Conservation (phyloP, 2,797 vertebrate genomes). For the Amblyraja radiata region DNA sequence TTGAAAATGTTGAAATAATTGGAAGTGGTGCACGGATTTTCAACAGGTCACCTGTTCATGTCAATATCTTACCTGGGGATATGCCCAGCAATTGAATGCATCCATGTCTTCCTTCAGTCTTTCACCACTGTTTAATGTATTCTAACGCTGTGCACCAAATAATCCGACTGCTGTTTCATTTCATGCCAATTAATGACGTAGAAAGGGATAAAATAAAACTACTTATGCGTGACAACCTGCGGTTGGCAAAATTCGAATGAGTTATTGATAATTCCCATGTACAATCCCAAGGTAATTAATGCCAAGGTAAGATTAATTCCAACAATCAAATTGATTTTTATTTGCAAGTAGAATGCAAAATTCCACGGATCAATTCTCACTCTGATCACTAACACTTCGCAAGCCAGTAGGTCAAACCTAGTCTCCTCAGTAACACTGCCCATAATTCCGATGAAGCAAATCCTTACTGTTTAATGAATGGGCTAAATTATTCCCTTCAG, state of each 20-base stretch:
- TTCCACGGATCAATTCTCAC: not conserved
- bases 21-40: not conserved
- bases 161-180: not conserved
- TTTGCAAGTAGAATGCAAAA: not conserved
- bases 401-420: not conserved
- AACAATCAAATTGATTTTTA: not conserved
- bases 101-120: not conserved
- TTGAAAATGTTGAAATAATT: slow-evolving; percentile 5
- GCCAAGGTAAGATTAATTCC: not conserved
- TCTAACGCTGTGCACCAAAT: too few relatives aligned
- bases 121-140: not conserved
- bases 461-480: not conserved
- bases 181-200: not conserved
- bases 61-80: not conserved
- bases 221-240: not conserved
- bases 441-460: not conserved
- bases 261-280: not conserved
- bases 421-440: not conserved
- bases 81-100: not conserved
- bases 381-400: not conserved
- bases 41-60: not conserved
- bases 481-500: not conserved
- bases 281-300: not conserved
- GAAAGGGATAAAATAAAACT: not conserved
- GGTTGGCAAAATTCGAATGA: not conserved